Evolutionary conservation across 2,888 invertebrate genomes (phyloP).

Genomic region (Polyommatus iphigenia): DNA sequence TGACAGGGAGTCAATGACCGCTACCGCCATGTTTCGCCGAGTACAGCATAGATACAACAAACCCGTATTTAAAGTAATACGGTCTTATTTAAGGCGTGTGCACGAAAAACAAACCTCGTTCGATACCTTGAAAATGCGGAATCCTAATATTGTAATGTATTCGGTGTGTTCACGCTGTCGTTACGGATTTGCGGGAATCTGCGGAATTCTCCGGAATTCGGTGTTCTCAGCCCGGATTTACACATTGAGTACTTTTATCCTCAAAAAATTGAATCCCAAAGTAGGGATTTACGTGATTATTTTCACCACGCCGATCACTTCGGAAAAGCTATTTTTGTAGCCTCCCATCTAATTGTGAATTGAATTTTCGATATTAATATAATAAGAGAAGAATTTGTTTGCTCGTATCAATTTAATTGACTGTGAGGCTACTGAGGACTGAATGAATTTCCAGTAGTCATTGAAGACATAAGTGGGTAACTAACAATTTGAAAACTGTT

Average conservation of each 20-base stretch:
- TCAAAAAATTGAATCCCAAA: slow-evolving; percentile 20
- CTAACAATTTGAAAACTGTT: no score
- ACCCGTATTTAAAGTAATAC: no score
- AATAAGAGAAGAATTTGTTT: neutral
- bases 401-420: neutral
- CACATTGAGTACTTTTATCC: slow-evolving; percentile 18
- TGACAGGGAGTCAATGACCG: no score
- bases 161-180: slow-evolving; percentile 12
- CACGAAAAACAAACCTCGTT: neutral
- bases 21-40: no score
- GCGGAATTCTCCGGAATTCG: neutral
- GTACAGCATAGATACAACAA: no score
- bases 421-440: neutral
- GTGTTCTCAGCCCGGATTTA: slow-evolving; percentile 17
- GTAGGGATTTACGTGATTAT: slow-evolving; percentile 10
- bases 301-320: neutral
- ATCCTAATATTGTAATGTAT: neutral
- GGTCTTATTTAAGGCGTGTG: neutral
- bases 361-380: neutral
- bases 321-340: neutral
- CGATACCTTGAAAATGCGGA: neutral
- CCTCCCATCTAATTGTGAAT: neutral
- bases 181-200: neutral
- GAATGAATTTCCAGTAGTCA: neutral
- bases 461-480: no score